phyloP scores from a whole-genome alignment of 35 echinoderm and acorn worm species.

The Strongylocentrotus purpuratus region DNA sequence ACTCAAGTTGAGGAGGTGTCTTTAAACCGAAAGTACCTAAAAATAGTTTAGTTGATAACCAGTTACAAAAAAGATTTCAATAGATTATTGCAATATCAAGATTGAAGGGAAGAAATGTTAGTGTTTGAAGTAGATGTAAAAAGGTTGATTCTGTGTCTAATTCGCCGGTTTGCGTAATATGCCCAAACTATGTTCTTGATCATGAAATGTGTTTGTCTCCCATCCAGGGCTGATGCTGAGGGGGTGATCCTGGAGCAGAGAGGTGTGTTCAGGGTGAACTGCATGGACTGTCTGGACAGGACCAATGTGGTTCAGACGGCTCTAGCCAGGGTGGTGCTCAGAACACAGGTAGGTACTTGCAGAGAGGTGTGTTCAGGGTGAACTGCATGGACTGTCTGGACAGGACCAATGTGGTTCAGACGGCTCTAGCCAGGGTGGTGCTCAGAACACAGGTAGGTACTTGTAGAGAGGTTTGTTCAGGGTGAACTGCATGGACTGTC shows the following conservation, averaged over 20 bases:
- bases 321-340: slow-evolving; percentile 80
- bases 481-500: slow-evolving; percentile 98
- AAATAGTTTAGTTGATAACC: too few relatives aligned
- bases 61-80: too few relatives aligned
- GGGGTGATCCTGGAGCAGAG: slow-evolving; percentile 88
- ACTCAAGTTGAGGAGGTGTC: too few relatives aligned
- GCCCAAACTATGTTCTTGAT: too few relatives aligned
- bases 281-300: slow-evolving; percentile 95
- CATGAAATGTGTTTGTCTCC: background rate
- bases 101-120: too few relatives aligned
- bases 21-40: too few relatives aligned
- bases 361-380: slow-evolving; percentile 89
- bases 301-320: slow-evolving; percentile 97
- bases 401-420: slow-evolving; percentile 95
- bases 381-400: slow-evolving; percentile 98
- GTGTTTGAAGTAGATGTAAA: too few relatives aligned
- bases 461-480: slow-evolving; percentile 87
- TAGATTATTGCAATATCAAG: too few relatives aligned
- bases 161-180: too few relatives aligned
- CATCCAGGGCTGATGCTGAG: slow-evolving; percentile 75
- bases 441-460: slow-evolving; percentile 82
- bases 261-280: slow-evolving; percentile 94
- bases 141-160: too few relatives aligned
- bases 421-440: slow-evolving; percentile 82
- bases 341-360: slow-evolving; percentile 81